These are phyloP conservation scores for Phyllostomus hastatus DNA, from an alignment of 2,113 vertebrate species.

Conservation along the genomic window DNA sequence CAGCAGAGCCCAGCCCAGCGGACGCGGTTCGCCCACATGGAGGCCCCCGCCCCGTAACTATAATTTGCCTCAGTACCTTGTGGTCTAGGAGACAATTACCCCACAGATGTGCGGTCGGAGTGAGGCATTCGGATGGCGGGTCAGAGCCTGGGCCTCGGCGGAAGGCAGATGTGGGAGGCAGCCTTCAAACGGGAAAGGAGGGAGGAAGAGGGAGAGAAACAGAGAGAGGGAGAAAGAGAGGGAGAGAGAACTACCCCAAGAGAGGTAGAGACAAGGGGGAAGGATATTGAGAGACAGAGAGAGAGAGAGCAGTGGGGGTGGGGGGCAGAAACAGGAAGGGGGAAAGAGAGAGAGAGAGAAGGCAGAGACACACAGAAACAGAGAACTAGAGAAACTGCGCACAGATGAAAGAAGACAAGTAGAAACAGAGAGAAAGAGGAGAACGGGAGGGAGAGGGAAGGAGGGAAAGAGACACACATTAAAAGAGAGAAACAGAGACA, in stretches of 20 bases:
- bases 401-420: neutral
- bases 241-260: too few relatives aligned
- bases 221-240: too few relatives aligned
- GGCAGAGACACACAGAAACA: neutral
- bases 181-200: neutral
- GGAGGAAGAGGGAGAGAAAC: neutral
- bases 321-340: neutral
- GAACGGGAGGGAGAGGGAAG: too few relatives aligned
- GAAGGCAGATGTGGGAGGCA: constrained; percentile 53
- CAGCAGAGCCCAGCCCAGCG: neutral
- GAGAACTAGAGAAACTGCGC: neutral
- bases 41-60: neutral
- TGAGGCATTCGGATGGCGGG: constrained; percentile 8
- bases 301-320: neutral
- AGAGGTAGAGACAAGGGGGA: neutral
- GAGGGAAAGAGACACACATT: too few relatives aligned
- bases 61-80: constrained; percentile 5
- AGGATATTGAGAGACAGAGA: neutral
- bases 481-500: neutral
- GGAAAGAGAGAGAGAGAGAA: neutral
- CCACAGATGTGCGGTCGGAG: neutral
- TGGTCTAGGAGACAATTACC: neutral
- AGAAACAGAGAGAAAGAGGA: neutral
- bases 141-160: constrained; percentile 20
- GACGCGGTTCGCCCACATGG: neutral